These are phyloP conservation scores for Orchesella cincta DNA, from an alignment of 1,140 invertebrate genomes.

Conservation along the genomic window DNA sequence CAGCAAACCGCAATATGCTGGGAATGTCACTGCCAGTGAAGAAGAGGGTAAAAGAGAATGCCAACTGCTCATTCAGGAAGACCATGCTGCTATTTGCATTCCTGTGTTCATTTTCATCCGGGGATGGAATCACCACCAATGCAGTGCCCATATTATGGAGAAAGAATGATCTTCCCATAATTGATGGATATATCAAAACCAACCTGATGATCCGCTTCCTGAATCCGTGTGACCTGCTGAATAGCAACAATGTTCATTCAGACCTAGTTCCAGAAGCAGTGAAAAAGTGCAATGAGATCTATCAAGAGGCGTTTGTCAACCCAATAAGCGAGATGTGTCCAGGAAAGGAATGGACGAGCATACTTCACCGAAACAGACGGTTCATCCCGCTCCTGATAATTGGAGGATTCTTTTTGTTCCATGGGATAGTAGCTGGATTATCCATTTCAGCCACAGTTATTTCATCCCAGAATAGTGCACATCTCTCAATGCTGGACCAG, in stretches of 20 bases:
- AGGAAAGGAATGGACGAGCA: neutral
- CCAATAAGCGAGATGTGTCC: neutral
- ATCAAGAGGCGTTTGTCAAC: neutral
- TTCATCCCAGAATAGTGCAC: neutral
- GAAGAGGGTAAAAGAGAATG: neutral
- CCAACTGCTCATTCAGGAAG: neutral
- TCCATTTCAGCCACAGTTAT: neutral
- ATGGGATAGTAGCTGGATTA: neutral
- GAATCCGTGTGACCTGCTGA: neutral
- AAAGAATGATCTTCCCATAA: constrained; percentile 45
- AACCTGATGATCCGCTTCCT: neutral
- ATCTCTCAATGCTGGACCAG: neutral
- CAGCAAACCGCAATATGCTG: constrained; percentile 45
- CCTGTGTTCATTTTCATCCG: neutral
- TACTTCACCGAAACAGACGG: neutral
- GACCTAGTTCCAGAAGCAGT: neutral
- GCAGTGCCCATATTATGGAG: neutral
- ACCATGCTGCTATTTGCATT: neutral
- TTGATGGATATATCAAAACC: neutral
- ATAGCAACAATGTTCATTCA: neutral
- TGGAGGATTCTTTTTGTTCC: neutral
- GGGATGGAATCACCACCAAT: neutral
- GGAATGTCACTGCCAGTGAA: neutral
- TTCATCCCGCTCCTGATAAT: neutral
- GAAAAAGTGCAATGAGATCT: neutral